phyloP scores from a whole-genome alignment of 2,888 invertebrate genomes.

The Anticlea derivata region DNA sequence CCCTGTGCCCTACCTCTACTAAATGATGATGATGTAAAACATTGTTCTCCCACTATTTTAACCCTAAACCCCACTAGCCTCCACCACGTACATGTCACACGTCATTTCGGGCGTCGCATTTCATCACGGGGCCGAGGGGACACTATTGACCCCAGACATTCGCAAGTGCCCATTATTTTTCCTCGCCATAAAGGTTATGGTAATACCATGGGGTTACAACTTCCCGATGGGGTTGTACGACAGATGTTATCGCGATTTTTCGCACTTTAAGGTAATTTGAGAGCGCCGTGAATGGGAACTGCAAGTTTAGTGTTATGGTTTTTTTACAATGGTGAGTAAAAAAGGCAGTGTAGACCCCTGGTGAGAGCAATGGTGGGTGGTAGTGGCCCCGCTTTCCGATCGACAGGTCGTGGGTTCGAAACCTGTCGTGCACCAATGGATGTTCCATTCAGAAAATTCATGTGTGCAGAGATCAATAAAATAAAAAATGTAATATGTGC shows the following conservation, averaged over 20 bases:
- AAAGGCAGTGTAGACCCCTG: too few species aligned
- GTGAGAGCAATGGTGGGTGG: too few species aligned
- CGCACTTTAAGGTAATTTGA: slow-evolving; percentile 46
- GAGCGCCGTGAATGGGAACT: slow-evolving; percentile 55
- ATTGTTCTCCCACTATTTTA: slow-evolving; percentile 18
- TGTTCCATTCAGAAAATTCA: too few species aligned
- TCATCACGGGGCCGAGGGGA: slow-evolving; percentile 77
- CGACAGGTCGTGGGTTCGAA: too few species aligned
- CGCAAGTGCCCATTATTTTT: slow-evolving; percentile 73
- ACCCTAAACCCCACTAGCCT: slow-evolving; percentile 39
- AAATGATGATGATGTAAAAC: too few species aligned
- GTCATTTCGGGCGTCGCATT: slow-evolving; percentile 81
- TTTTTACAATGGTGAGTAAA: too few species aligned
- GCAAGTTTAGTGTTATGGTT: slow-evolving; percentile 32
- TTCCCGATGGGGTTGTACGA: slow-evolving; percentile 49
- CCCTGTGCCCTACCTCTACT: too few species aligned
- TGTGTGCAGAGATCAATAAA: too few species aligned
- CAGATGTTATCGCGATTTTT: slow-evolving; percentile 66
- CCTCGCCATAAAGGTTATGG: slow-evolving; percentile 78
- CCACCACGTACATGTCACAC: slow-evolving; percentile 78
- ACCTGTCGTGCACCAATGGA: too few species aligned
- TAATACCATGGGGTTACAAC: slow-evolving; percentile 56
- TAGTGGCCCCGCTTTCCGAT: too few species aligned
- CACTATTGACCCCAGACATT: slow-evolving; percentile 61
- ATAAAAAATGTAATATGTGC: too few species aligned